Conservation (phyloP, 2,113 vertebrate species). For the Acrocephalus arundinaceus region DNA sequence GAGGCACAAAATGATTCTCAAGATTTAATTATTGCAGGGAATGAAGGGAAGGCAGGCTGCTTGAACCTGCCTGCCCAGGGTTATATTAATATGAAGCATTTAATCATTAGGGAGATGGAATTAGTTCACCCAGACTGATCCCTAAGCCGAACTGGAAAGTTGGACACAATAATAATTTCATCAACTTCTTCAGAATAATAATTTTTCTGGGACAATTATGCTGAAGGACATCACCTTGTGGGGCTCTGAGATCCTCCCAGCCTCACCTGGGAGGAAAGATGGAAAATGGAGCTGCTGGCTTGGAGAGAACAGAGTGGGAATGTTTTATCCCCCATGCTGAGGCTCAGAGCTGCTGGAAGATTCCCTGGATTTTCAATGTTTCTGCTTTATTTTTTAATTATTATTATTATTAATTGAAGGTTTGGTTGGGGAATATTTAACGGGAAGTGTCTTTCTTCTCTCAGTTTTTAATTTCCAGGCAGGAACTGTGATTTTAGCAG, state of each 20-base stretch:
- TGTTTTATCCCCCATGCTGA: fast-evolving
- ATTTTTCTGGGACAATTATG: not conserved
- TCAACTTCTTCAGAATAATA: slow-evolving; percentile 34
- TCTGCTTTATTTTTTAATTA: not conserved
- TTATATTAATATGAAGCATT: slow-evolving; percentile 53
- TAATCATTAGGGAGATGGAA: slow-evolving; percentile 58
- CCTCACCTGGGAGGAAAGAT: not conserved
- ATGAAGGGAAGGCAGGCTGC: not conserved
- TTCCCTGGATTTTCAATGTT: not conserved
- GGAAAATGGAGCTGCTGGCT: not conserved
- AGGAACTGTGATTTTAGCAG: not conserved
- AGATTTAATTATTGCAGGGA: slow-evolving; percentile 28
- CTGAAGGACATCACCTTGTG: slow-evolving; percentile 18
- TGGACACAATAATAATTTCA: slow-evolving; percentile 35
- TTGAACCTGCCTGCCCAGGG: slow-evolving; percentile 23
- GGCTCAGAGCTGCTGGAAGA: not conserved
- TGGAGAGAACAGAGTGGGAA: not conserved
- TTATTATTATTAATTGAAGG: not conserved
- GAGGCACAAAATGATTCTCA: not conserved
- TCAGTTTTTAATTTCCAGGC: not conserved
- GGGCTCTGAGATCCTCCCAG: not conserved
- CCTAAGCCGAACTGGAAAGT: not conserved
- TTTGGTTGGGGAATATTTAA: not conserved
- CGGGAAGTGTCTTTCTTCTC: not conserved
- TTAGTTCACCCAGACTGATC: slow-evolving; percentile 59